Conservation (phyloP, 2,797 vertebrate genomes). For the Enteromius thamalakanensis region DNA sequence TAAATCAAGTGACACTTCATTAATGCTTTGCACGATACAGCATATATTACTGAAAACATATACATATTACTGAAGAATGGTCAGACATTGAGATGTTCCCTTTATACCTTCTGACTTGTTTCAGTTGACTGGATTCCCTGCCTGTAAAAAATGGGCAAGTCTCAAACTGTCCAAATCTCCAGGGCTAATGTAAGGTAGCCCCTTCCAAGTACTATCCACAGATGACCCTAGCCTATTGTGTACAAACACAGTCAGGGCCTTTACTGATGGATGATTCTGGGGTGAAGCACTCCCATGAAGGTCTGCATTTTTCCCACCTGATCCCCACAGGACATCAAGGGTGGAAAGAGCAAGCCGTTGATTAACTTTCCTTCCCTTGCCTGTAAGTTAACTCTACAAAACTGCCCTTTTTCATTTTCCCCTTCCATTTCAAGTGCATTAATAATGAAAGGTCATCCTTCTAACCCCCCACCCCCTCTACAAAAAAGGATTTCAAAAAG, state of each 20-base stretch:
- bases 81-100: background rate
- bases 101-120: conserved; percentile 8
- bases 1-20: background rate
- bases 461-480: background rate
- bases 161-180: conserved; percentile 16
- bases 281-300: conserved; percentile 42
- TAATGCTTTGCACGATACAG: background rate
- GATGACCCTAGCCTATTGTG: background rate
- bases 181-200: background rate
- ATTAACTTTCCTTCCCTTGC: conserved; percentile 45
- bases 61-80: background rate
- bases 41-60: background rate
- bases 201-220: background rate
- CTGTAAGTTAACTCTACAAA: conserved; percentile 6
- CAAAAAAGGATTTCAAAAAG: background rate
- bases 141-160: conserved; percentile 4
- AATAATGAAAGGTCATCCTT: conserved; percentile 27
- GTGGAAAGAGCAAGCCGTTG: conserved; percentile 29
- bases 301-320: conserved; percentile 23
- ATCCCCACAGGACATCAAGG: conserved; percentile 16
- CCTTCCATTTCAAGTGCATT: conserved; percentile 18
- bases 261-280: conserved; percentile 39
- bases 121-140: background rate
- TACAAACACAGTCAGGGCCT: background rate
- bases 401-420: background rate